Percentiles rank a stretch among this genome's conserved stretches.
phyloP scores from a whole-genome alignment of 2,113 vertebrate species.

The Regulus satrapa region DNA sequence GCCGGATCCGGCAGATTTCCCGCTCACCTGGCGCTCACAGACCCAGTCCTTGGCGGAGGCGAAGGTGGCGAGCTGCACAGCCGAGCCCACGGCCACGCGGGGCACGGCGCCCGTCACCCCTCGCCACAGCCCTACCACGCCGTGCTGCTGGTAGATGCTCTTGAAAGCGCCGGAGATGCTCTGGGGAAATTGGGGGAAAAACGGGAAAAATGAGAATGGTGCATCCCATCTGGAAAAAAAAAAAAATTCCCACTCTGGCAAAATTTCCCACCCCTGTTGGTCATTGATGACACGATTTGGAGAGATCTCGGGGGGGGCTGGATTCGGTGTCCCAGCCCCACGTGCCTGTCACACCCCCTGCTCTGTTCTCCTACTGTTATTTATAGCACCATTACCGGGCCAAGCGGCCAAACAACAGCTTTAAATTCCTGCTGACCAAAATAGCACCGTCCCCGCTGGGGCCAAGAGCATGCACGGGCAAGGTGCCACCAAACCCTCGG shows the following conservation, averaged over 20 bases:
- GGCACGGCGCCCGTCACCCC: constrained; percentile 88
- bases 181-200: constrained; percentile 54
- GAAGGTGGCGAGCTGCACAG: constrained; percentile 89
- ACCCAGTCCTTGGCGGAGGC: constrained; percentile 88
- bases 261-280: no score
- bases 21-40: constrained; percentile 68
- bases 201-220: fast-evolving
- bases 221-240: fast-evolving
- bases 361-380: not conserved
- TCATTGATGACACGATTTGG: fast-evolving
- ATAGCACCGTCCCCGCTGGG: not conserved
- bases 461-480: fast-evolving
- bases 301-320: not conserved
- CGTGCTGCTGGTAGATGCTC: constrained; percentile 86
- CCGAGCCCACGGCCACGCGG: constrained; percentile 90
- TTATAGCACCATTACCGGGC: not conserved
- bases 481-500: not conserved
- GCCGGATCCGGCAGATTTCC: fast-evolving
- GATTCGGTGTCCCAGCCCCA: not conserved
- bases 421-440: not conserved
- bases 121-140: constrained; percentile 86
- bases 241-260: no score
- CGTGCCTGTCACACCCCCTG: not conserved
- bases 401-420: not conserved
- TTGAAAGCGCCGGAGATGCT: constrained; percentile 78